Evolutionary conservation across 2,888 invertebrate species (phyloP).

Genomic region (Hermodice carunculata): DNA sequence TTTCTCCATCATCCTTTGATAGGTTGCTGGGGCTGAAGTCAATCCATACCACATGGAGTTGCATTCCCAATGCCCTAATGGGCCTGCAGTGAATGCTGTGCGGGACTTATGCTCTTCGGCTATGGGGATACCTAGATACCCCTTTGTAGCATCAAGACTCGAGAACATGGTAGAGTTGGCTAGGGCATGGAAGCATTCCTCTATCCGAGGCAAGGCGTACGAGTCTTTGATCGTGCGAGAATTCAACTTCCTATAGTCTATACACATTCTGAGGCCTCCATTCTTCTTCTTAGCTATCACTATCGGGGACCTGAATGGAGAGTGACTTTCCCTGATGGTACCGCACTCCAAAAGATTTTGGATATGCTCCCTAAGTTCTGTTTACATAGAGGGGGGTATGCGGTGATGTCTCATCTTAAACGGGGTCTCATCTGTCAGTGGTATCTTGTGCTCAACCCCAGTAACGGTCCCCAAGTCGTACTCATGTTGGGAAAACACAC

Average conservation of each 20-base stretch:
- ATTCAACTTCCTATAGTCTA: slow-evolving; percentile 8
- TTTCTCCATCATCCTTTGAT: slow-evolving; percentile 10
- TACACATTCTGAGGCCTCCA: slow-evolving; percentile 2
- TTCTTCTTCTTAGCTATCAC: neutral
- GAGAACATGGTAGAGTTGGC: neutral
- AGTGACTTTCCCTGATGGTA: neutral
- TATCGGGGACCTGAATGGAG: neutral
- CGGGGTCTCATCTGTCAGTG: no score
- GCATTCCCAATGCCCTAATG: slow-evolving; percentile 5
- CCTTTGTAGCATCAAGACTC: neutral
- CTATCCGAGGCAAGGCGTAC: neutral
- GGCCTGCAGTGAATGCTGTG: slow-evolving; percentile 10
- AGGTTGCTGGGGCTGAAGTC: slow-evolving; percentile 3
- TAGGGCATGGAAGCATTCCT: neutral
- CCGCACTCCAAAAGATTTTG: neutral
- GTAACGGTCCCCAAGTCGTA: no score
- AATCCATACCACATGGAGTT: neutral
- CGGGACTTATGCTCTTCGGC: neutral
- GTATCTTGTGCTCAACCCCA: no score
- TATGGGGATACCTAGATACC: neutral
- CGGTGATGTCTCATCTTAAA: no score
- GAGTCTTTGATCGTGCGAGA: neutral
- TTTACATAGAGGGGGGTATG: no score
- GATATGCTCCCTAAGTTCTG: slow-evolving; percentile 10
- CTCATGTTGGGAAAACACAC: no score